These are phyloP conservation scores for Drosophila kanekoi DNA, from an alignment of 2,888 invertebrate genomes.

Conservation along the genomic window DNA sequence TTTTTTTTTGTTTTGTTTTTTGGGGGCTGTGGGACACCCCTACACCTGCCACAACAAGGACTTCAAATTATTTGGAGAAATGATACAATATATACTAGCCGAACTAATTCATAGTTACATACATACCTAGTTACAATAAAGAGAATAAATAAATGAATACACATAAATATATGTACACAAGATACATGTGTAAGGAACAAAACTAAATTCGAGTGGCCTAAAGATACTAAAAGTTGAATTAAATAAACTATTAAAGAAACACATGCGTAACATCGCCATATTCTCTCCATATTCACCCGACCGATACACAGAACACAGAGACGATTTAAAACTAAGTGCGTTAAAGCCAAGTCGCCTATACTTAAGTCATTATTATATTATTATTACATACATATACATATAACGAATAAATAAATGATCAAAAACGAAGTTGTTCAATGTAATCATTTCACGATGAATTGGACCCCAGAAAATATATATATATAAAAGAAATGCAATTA, in stretches of 20 bases:
- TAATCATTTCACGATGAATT: background rate
- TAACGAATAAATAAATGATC: constrained; percentile 59
- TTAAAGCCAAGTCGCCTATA: constrained; percentile 43
- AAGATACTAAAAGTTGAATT: constrained; percentile 34
- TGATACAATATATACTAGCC: background rate
- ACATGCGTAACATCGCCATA: constrained; percentile 7
- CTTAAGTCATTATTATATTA: constrained; percentile 48
- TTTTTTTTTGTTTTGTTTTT: too few species aligned
- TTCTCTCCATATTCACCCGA: background rate
- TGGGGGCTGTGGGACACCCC: background rate
- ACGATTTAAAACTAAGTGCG: constrained; percentile 30
- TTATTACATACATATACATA: constrained; percentile 49
- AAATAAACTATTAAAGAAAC: constrained; percentile 14
- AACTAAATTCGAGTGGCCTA: constrained; percentile 45
- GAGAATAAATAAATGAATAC: constrained; percentile 3
- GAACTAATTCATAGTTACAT: constrained; percentile 13
- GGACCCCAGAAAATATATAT: too few species aligned
- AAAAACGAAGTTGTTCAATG: constrained; percentile 17
- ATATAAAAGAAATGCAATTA: background rate
- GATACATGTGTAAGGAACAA: constrained; percentile 4
- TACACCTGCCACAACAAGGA: background rate
- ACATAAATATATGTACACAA: constrained; percentile 3
- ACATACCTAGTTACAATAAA: constrained; percentile 13
- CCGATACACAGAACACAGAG: background rate
- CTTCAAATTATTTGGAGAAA: background rate